Evolutionary conservation across 2,797 vertebrate genomes (phyloP).

Genomic region (Hirundo rustica): DNA sequence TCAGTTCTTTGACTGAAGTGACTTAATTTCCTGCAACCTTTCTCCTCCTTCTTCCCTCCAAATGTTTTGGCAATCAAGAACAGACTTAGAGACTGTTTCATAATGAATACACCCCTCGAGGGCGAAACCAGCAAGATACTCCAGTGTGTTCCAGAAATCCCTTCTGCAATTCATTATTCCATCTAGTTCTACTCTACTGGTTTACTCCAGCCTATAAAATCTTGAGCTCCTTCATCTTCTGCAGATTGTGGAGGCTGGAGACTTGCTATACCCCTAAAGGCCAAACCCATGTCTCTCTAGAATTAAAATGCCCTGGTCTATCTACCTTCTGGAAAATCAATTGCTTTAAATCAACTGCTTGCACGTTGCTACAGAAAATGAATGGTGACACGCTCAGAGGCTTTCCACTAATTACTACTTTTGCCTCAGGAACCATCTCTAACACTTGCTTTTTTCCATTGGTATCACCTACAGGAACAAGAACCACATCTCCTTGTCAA

Average conservation of each 20-base stretch:
- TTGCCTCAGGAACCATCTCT: neutral
- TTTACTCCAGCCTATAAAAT: neutral
- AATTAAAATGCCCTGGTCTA: neutral
- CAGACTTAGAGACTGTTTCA: constrained; percentile 23
- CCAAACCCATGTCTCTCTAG: neutral
- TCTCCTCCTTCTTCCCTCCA: constrained; percentile 34
- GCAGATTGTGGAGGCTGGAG: neutral
- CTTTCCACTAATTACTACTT: neutral
- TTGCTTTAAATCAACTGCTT: neutral
- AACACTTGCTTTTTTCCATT: neutral
- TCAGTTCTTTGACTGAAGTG: constrained; percentile 1
- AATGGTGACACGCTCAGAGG: neutral
- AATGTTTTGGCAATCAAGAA: constrained; percentile 25
- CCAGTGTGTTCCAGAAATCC: constrained; percentile 32
- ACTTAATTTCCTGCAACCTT: constrained; percentile 51
- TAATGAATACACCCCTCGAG: neutral
- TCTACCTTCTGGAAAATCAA: neutral
- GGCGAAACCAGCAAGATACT: constrained; percentile 14
- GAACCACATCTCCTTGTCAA: neutral
- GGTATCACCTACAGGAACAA: neutral
- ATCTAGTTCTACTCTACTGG: neutral
- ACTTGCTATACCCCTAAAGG: neutral
- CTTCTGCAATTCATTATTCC: constrained; percentile 28
- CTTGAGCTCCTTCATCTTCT: neutral
- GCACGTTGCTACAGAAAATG: neutral